phyloP scores from a whole-genome alignment of 2,797 vertebrate species.

The Ispidina picta region DNA sequence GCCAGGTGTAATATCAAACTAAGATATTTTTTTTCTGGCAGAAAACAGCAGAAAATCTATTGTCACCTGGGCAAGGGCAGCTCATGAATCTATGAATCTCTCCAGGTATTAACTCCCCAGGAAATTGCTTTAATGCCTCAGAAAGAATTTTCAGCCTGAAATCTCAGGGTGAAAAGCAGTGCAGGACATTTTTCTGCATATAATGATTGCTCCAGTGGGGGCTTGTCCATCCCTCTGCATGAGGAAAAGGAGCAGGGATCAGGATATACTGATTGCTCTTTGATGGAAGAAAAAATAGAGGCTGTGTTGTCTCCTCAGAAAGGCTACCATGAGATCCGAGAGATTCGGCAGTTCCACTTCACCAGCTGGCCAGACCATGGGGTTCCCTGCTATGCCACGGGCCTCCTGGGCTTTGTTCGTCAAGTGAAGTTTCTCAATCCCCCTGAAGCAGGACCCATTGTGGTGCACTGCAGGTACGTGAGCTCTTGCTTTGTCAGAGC shows the following conservation, averaged over 20 bases:
- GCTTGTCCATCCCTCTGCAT: accelerated
- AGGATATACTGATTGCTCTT: not conserved
- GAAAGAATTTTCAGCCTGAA: not conserved
- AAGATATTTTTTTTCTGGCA: not conserved
- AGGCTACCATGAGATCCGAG: constrained; percentile 96
- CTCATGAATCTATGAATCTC: no score
- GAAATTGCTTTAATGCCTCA: not conserved
- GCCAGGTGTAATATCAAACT: not conserved
- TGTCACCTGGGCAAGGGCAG: accelerated
- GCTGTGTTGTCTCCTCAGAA: constrained; percentile 84
- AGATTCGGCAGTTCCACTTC: constrained; percentile 97
- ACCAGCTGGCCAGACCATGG: constrained; percentile 99
- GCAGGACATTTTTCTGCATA: accelerated
- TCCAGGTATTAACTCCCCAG: not conserved
- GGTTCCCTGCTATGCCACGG: constrained; percentile 95
- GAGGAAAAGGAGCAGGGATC: not conserved
- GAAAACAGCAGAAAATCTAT: not conserved
- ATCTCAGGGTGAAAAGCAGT: accelerated
- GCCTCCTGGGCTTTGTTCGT: constrained; percentile 93
- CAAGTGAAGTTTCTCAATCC: constrained; percentile 98
- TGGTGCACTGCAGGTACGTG: constrained; percentile 93
- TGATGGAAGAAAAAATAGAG: constrained; percentile 16
- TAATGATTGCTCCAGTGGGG: accelerated
- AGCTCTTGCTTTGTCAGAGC: not conserved
- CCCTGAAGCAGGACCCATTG: constrained; percentile 91